Evolutionary conservation across 2,113 vertebrate species (phyloP).

Genomic region (Hippocampus barbouri): DNA sequence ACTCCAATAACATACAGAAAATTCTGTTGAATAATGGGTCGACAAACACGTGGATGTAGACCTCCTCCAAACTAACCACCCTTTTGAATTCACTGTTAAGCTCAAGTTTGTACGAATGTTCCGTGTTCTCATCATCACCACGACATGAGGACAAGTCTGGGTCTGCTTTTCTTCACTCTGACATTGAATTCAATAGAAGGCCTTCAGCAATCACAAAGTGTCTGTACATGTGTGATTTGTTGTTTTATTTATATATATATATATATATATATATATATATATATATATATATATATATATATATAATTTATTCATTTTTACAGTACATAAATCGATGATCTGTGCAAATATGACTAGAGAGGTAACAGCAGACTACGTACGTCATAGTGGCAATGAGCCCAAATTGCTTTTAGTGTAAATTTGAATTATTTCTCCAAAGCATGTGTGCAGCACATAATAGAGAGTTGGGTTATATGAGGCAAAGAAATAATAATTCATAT

Average conservation of each 20-base stretch:
- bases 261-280: too few relatives aligned
- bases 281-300: too few relatives aligned
- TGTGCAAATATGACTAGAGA: conserved; percentile 22
- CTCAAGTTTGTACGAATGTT: neutral
- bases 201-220: conserved; percentile 20
- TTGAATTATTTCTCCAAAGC: neutral
- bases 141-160: conserved; percentile 25
- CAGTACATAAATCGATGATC: conserved; percentile 39
- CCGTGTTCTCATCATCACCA: conserved; percentile 25
- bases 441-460: neutral
- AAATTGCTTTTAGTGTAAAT: neutral
- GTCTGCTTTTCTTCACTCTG: conserved; percentile 55
- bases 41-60: neutral
- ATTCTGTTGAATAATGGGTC: neutral
- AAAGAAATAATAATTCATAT: neutral
- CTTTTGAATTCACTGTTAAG: neutral
- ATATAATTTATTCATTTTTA: neutral
- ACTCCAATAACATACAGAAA: neutral
- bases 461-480: neutral
- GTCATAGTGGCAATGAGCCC: neutral
- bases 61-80: neutral
- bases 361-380: conserved; percentile 14
- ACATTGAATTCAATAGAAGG: conserved; percentile 58
- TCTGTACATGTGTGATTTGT: conserved; percentile 12
- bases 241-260: too few relatives aligned